Evolutionary conservation across 2,113 vertebrate species (phyloP).

Genomic region (Muntiacus muntjak): DNA sequence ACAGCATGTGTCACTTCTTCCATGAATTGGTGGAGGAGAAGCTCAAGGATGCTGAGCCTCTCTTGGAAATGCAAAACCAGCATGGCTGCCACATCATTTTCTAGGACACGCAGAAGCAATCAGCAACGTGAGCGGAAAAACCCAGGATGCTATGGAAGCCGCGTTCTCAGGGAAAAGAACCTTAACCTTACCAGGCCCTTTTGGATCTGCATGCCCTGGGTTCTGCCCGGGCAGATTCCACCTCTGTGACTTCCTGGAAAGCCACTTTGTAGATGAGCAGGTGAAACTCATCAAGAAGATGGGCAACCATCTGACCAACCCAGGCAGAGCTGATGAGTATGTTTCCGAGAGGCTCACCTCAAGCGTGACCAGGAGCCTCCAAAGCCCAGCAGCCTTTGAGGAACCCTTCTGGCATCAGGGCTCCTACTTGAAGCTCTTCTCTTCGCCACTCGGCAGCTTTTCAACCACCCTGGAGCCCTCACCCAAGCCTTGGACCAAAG

Average conservation of each 20-base stretch:
- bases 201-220: background rate
- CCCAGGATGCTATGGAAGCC: background rate
- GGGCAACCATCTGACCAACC: background rate
- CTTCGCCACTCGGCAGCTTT: background rate
- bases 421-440: background rate
- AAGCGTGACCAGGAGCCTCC: background rate
- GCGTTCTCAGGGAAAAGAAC: fast-evolving
- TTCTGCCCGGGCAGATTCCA: background rate
- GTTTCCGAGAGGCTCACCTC: background rate
- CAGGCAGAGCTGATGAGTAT: background rate
- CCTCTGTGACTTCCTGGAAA: background rate
- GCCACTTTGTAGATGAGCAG: background rate
- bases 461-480: background rate
- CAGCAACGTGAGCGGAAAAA: fast-evolving
- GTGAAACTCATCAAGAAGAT: background rate
- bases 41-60: background rate
- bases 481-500: background rate
- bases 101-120: background rate
- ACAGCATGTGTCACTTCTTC: background rate
- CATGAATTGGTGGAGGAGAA: background rate
- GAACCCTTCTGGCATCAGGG: background rate
- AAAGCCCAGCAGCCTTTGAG: background rate
- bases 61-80: background rate
- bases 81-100: background rate
- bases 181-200: background rate